phyloP scores from a whole-genome alignment of 1,140 invertebrate genomes.

The Drosophila subpulchrella region DNA sequence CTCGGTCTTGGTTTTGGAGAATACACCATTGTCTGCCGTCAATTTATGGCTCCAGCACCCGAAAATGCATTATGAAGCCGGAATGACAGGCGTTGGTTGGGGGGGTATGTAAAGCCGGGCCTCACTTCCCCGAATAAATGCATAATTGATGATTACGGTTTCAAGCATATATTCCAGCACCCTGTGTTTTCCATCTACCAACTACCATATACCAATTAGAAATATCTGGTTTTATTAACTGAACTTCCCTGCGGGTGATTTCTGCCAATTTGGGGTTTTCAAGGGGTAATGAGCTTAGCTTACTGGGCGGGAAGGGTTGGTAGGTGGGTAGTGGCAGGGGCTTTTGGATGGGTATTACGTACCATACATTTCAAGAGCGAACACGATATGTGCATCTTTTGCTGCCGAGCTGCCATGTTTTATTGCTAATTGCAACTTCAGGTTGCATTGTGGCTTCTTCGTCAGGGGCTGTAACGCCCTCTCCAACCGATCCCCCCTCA shows the following conservation, averaged over 20 bases:
- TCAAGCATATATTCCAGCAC: background rate
- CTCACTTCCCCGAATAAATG: conserved; percentile 5
- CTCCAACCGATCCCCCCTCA: too few relatives aligned
- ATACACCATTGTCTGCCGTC: background rate
- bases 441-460: conserved; percentile 55
- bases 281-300: conserved; percentile 32
- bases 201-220: conserved; percentile 26
- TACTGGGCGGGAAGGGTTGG: too few relatives aligned
- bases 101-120: background rate
- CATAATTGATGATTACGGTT: conserved; percentile 43
- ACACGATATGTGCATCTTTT: conserved; percentile 33
- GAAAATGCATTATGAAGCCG: conserved; percentile 25
- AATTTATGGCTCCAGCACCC: conserved; percentile 6
- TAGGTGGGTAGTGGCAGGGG: too few relatives aligned
- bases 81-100: background rate
- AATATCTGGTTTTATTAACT: conserved; percentile 37
- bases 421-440: conserved; percentile 74
- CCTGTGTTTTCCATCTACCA: too few relatives aligned
- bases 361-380: conserved; percentile 8
- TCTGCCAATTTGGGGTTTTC: conserved; percentile 2
- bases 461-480: conserved; percentile 9
- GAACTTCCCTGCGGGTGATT: conserved; percentile 12
- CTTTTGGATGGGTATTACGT: background rate
- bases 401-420: conserved; percentile 44
- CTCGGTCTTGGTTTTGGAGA: background rate